These are phyloP conservation scores for Myotis planiceps DNA, from an alignment of 2,797 vertebrate species.

Conservation along the genomic window DNA sequence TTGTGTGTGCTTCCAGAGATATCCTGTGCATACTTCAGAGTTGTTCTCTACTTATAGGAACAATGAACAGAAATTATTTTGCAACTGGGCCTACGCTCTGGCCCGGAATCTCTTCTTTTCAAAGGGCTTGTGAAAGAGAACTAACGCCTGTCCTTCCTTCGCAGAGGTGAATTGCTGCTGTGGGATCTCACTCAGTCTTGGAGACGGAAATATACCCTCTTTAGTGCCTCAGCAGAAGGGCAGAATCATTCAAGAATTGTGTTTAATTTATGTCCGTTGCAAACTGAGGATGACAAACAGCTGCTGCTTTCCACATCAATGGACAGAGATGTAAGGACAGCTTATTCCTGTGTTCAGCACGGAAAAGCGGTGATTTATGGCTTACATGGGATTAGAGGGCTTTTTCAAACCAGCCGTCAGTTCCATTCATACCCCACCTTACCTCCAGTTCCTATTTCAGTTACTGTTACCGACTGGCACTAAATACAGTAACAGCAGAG, in stretches of 20 bases:
- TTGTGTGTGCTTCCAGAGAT: background rate
- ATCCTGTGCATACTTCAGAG: background rate
- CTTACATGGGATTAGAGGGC: background rate
- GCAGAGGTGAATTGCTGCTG: slow-evolving; percentile 93
- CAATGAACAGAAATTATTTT: background rate
- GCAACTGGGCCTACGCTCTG: background rate
- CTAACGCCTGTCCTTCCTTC: slow-evolving; percentile 30
- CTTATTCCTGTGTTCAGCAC: background rate
- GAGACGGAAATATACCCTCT: slow-evolving; percentile 93
- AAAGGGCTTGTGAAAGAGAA: background rate
- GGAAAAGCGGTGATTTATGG: background rate
- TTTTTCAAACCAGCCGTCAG: background rate
- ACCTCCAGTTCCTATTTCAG: background rate
- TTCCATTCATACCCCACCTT: background rate
- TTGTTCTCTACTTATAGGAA: background rate
- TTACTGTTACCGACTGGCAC: background rate
- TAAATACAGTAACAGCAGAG: background rate
- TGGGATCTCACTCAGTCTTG: slow-evolving; percentile 93
- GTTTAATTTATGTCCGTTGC: slow-evolving; percentile 93
- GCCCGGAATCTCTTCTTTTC: background rate
- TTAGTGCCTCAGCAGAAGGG: slow-evolving; percentile 92
- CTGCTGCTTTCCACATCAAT: slow-evolving; percentile 95
- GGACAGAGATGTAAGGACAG: slow-evolving; percentile 91
- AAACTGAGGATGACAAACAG: slow-evolving; percentile 85
- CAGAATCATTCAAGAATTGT: slow-evolving; percentile 96